These are phyloP conservation scores for Tricholaema leucomelas DNA, from an alignment of 2,113 vertebrate species.

Conservation along the genomic window DNA sequence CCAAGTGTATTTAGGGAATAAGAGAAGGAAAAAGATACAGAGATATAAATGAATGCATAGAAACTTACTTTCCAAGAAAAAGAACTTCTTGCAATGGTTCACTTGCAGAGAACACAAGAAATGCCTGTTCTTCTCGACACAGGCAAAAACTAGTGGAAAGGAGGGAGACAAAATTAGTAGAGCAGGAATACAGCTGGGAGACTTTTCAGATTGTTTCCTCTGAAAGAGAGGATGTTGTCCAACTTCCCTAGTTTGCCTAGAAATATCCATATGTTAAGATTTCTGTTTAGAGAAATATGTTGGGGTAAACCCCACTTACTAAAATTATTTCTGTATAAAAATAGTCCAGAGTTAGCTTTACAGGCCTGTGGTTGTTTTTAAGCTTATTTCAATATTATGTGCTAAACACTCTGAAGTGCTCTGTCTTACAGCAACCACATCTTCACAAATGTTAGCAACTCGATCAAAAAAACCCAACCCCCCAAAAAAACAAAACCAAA, in stretches of 20 bases:
- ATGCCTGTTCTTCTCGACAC: constrained; percentile 7
- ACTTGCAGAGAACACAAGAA: background rate
- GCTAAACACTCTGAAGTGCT: constrained; percentile 5
- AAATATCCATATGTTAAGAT: constrained; percentile 28
- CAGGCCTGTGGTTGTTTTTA: constrained; percentile 44
- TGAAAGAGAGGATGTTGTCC: background rate
- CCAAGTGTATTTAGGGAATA: background rate
- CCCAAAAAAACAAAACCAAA: background rate
- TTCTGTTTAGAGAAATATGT: constrained; percentile 9
- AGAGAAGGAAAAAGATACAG: background rate
- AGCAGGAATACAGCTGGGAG: constrained; percentile 17
- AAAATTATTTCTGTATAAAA: constrained; percentile 25
- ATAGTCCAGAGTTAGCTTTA: constrained; percentile 5
- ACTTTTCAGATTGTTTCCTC: background rate
- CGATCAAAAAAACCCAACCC: background rate
- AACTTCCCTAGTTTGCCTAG: background rate
- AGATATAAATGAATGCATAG: background rate
- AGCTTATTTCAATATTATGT: constrained; percentile 23
- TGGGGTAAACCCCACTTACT: background rate
- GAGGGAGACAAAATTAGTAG: constrained; percentile 7
- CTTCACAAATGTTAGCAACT: constrained; percentile 37
- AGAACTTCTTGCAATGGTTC: background rate
- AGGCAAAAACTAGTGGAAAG: constrained; percentile 26
- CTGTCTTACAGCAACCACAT: constrained; percentile 15
- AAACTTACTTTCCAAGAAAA: constrained; percentile 31